Percentiles rank a stretch among this genome's conserved stretches.
phyloP scores from a whole-genome alignment of 2,113 vertebrate genomes.

The Blennius ocellaris region DNA sequence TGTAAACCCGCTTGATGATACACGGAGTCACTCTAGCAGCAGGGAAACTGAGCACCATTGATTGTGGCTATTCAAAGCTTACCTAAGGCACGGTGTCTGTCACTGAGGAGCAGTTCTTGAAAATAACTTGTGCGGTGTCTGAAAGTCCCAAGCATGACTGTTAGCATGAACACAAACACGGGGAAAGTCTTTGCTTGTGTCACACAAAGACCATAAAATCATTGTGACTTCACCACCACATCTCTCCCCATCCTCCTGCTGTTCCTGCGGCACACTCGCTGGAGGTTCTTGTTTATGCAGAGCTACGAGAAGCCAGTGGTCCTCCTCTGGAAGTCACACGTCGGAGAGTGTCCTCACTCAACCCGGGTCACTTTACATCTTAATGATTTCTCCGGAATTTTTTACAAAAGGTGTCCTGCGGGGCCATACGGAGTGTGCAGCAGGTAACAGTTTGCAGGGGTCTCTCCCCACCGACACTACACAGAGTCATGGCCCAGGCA shows the following conservation, averaged over 20 bases:
- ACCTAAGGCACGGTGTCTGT: constrained; percentile 32
- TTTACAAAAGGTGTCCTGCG: constrained; percentile 8
- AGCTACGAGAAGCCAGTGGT: constrained; percentile 28
- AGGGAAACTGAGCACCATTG: constrained; percentile 49
- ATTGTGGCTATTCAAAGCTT: constrained; percentile 62
- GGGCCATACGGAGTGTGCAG: background rate
- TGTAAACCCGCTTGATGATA: constrained; percentile 29
- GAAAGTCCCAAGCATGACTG: constrained; percentile 23
- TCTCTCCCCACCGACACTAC: background rate
- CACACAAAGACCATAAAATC: constrained; percentile 29
- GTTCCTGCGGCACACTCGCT: constrained; percentile 13
- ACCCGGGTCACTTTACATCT: constrained; percentile 45
- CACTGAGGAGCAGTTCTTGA: constrained; percentile 53
- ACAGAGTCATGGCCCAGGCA: background rate
- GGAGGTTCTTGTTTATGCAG: constrained; percentile 23
- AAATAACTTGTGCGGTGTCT: constrained; percentile 45
- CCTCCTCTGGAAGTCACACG: constrained; percentile 37
- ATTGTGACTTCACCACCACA: constrained; percentile 10
- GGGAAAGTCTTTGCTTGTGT: background rate
- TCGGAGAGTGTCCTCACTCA: constrained; percentile 26
- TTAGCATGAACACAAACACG: constrained; percentile 13
- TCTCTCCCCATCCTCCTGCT: constrained; percentile 20
- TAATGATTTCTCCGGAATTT: too few relatives aligned
- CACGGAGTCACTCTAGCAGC: constrained; percentile 55
- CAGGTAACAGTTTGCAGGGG: constrained; percentile 36